Evolutionary conservation across 1,140 invertebrate genomes (phyloP).

Genomic region (Scaptomyza graminum): DNA sequence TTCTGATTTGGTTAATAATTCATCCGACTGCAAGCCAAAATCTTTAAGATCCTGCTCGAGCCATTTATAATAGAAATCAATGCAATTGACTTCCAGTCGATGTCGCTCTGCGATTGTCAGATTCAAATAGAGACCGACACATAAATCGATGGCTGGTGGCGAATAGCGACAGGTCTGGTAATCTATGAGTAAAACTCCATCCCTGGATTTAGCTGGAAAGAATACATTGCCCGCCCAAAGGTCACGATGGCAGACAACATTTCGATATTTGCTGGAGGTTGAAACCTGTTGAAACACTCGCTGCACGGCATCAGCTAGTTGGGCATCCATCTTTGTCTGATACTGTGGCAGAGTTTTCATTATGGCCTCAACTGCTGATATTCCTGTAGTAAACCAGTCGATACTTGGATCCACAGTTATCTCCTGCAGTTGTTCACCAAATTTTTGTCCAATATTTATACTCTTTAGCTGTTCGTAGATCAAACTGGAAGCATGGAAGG

Average conservation of each 20-base stretch:
- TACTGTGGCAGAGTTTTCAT: slow-evolving; percentile 49
- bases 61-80: slow-evolving; percentile 60
- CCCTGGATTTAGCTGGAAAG: slow-evolving; percentile 80
- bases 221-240: slow-evolving; percentile 87
- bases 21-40: slow-evolving; percentile 7
- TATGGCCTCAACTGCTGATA: slow-evolving; percentile 50
- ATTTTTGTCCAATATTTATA: slow-evolving; percentile 54
- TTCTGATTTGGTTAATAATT: slow-evolving; percentile 41
- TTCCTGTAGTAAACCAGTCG: slow-evolving; percentile 71
- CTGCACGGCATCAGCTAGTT: slow-evolving; percentile 36
- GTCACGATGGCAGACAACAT: slow-evolving; percentile 87
- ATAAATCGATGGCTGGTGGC: slow-evolving; percentile 86
- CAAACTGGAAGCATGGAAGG: slow-evolving; percentile 83
- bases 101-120: slow-evolving; percentile 29
- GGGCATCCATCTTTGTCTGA: slow-evolving; percentile 28
- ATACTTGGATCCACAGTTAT: slow-evolving; percentile 60
- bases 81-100: slow-evolving; percentile 32
- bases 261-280: slow-evolving; percentile 71
- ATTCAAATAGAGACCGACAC: slow-evolving; percentile 72
- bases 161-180: slow-evolving; percentile 86
- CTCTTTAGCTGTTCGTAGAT: slow-evolving; percentile 52
- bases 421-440: slow-evolving; percentile 60
- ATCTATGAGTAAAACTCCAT: slow-evolving; percentile 86
- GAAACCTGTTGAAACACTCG: slow-evolving; percentile 66
- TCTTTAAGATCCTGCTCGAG: slow-evolving; percentile 33